Evolutionary conservation across 2,113 vertebrate genomes (phyloP).

Genomic region (Clarias gariepinus): DNA sequence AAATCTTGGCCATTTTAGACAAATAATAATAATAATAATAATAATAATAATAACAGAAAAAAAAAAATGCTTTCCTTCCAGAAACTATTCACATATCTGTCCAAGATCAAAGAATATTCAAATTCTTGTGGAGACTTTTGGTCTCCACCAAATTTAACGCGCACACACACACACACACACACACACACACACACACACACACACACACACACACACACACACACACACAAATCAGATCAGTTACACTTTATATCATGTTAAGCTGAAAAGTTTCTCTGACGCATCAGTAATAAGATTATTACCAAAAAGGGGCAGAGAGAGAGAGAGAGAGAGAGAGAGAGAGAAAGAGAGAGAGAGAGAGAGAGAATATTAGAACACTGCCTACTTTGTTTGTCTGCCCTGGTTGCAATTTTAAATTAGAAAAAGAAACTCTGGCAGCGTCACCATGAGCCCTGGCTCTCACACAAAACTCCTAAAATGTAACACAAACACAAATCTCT

Average conservation of each 20-base stretch:
- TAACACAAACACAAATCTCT: not conserved
- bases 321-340: not conserved
- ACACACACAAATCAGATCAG: slow-evolving; percentile 61
- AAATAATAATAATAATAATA: not conserved
- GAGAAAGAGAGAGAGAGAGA: slow-evolving; percentile 28
- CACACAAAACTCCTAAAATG: slow-evolving; percentile 38
- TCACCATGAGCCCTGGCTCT: slow-evolving; percentile 55
- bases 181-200: too few species aligned
- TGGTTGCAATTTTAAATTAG: slow-evolving; percentile 69
- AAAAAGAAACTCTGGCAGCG: slow-evolving; percentile 55
- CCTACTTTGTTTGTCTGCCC: slow-evolving; percentile 64
- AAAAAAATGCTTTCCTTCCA: not conserved
- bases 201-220: too few species aligned
- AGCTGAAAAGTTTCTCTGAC: slow-evolving; percentile 63
- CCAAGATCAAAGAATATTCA: not conserved
- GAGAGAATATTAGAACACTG: slow-evolving; percentile 62
- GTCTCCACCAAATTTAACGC: not conserved
- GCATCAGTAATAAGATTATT: slow-evolving; percentile 26
- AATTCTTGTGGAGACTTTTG: not conserved
- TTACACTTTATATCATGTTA: slow-evolving; percentile 59
- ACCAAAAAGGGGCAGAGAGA: not conserved
- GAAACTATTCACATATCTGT: not conserved
- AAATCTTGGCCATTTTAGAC: not conserved
- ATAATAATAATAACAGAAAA: not conserved
- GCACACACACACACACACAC: too few species aligned